These are phyloP conservation scores for Spinus pinus DNA, from an alignment of 2,797 vertebrate species.

Conservation along the genomic window DNA sequence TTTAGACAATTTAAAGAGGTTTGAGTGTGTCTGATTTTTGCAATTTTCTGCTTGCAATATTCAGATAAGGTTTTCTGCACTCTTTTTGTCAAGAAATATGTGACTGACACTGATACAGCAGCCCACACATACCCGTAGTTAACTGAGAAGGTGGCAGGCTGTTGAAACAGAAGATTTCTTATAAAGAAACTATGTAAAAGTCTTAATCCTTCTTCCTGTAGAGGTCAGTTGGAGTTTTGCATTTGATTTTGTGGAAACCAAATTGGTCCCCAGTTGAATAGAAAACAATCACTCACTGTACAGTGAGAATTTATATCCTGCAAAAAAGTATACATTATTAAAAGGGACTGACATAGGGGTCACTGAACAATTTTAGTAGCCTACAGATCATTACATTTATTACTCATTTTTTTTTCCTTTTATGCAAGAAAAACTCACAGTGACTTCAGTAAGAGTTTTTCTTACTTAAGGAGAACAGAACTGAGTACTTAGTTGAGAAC, in stretches of 20 bases:
- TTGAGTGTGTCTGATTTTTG: background rate
- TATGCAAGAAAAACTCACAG: slow-evolving; percentile 22
- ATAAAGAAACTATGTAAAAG: background rate
- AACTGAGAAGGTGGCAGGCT: slow-evolving; percentile 2
- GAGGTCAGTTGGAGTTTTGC: background rate
- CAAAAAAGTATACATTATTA: background rate
- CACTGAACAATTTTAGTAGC: slow-evolving; percentile 29
- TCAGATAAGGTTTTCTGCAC: background rate
- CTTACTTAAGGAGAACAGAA: slow-evolving; percentile 41
- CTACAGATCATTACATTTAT: slow-evolving; percentile 33
- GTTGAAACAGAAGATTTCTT: background rate
- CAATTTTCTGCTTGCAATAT: background rate
- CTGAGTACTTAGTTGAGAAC: slow-evolving; percentile 49
- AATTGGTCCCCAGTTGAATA: background rate
- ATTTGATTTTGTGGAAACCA: slow-evolving; percentile 2
- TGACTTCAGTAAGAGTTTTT: slow-evolving; percentile 42
- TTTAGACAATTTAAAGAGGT: background rate
- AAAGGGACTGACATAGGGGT: background rate
- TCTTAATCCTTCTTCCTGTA: slow-evolving; percentile 31
- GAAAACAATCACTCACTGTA: slow-evolving; percentile 35
- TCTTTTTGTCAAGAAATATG: background rate
- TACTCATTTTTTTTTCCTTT: background rate
- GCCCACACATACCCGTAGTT: background rate
- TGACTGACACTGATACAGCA: background rate
- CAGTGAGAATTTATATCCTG: slow-evolving; percentile 15